Base-by-base conservation (phyloP, 1,140 invertebrate genomes). In the Drosophila gunungcola region DNA sequence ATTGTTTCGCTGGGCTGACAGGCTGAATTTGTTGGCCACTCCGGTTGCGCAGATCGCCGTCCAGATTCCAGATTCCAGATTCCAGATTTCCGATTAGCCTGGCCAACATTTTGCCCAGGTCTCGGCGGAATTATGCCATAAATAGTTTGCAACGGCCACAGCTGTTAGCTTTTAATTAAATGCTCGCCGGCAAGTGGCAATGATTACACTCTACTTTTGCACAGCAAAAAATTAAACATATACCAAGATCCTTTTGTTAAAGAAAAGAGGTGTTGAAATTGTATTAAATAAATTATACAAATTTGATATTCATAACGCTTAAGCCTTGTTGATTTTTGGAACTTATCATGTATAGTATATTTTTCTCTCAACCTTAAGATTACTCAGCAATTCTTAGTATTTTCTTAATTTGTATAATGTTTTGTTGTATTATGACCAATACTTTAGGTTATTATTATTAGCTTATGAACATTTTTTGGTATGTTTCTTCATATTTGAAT, bases 141-240 rank as follows among this genome's bases (percentile, higher is more conserved):
- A 75, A 75, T 75, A 74, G 73, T 63, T 57, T 67, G 76, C 36
- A 63, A 74, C 39, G 60, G 52, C 51, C 58, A 38, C 72, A 74
- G 72, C 70, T 74, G 72, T 74, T 74, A 70, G 72, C 57, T 49
- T 74, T 76, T 84, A 84, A 84, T 84, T 85, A 85, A 84, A 78
- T 65, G 72, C 72, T 75, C 39, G 49, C 36, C 46, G 58, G 60
- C 73, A 75, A 70, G 63, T 73, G 78, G 84, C 82, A 74, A 64
- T 74, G 82, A 74, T 81, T 78, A 77, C 60, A 58, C 46, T 41
- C n/a, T 52, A 74, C 57, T 48, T 38, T 51, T 72, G 16, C 62
- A 39, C 43, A 36, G 54, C 6, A 36, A 56, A 64, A 36, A 39
- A 49, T 34, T 13, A 13, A 34, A 34, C 29, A 10, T 10, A 34